Percentiles rank a stretch among this genome's conserved stretches.
Conservation (phyloP, 2,797 vertebrate species). For the Rousettus madagascariensis region DNA sequence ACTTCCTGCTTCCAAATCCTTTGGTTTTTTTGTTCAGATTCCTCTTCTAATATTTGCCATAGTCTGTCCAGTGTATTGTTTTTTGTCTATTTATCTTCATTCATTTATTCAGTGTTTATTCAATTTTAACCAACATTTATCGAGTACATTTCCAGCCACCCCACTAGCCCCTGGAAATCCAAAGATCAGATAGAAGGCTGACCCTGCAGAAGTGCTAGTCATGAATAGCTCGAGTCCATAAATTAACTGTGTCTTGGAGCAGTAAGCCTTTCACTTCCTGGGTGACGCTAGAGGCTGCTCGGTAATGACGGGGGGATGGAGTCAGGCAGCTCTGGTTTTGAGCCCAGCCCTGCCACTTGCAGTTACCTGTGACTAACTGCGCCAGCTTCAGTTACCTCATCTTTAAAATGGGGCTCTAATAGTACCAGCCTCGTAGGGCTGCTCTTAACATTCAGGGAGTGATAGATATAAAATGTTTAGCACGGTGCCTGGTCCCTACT, state of each 20-base stretch:
- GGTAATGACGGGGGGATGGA: neutral
- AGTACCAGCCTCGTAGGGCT: accelerated
- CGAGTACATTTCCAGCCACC: neutral
- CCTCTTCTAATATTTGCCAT: neutral
- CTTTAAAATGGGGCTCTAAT: neutral
- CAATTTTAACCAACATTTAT: neutral
- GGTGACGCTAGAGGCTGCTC: neutral
- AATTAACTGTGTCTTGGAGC: neutral
- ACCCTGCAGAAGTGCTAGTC: neutral
- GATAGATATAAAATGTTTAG: neutral
- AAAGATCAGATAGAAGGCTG: neutral
- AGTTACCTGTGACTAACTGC: neutral
- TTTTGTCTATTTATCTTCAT: neutral
- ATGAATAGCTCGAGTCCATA: neutral
- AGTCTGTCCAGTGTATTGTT: neutral
- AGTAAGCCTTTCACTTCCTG: neutral
- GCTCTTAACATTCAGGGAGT: neutral
- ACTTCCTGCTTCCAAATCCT: neutral
- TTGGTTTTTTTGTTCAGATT: neutral
- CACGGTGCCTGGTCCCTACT: neutral
- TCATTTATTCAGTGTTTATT: neutral
- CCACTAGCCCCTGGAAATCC: neutral
- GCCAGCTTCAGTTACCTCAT: neutral
- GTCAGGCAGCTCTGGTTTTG: neutral
- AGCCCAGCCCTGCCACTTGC: neutral